Base-by-base conservation (phyloP, 2,113 vertebrate genomes). In the Vicugna pacos region DNA sequence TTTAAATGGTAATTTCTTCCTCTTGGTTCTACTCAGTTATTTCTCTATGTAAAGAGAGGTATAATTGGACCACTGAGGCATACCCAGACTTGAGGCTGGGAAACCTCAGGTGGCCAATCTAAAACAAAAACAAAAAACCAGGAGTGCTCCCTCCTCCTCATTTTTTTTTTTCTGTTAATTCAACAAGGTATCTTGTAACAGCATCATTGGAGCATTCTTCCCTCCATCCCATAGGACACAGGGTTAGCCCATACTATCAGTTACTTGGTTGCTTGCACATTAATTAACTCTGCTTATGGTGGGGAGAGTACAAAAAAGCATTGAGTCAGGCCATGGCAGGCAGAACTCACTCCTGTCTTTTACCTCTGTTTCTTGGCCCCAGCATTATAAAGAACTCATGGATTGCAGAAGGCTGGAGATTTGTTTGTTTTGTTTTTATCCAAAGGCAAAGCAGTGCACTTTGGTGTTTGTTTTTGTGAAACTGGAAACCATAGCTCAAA, bases 391-490 rank as follows among this genome's bases (percentile, higher is more conserved):
- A 79, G 24, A 62, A 60, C 32, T 69, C 32, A 6, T 2, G 32
- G 54, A 32, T 52, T 77, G 52, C 58, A 85, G 65, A 94, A 64
- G 46, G 19, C 46, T 88, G 12, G 50, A 94, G 48, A 19, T 58
- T 24, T 94, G 6, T 76, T 75, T 81, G 30, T 72, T 58, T 92
- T 72, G 38, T 79, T 95, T 92, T 92, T 17, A 48, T 73, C 35
- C 26, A 91, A 88, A 90, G 86, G 62, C 16, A 73, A 96, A 67
- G 52, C n/a, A 48, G 6, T 54, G 15, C 7, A 52, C 56, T 89
- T 72, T 16, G 10, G 32, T 79, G 32, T 86, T 72, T 93, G 76
- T 62, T 26, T 85, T 95, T 89, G 35, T 79, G 24, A 73, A 92
- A 73, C 89, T 58, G 67, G 52, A 91, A 93, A 81, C 5, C 67